Percentiles rank a stretch among this genome's conserved stretches.
These are phyloP conservation scores for Tenthredo livida DNA, from an alignment of 2,888 invertebrate species.

Conservation along the genomic window DNA sequence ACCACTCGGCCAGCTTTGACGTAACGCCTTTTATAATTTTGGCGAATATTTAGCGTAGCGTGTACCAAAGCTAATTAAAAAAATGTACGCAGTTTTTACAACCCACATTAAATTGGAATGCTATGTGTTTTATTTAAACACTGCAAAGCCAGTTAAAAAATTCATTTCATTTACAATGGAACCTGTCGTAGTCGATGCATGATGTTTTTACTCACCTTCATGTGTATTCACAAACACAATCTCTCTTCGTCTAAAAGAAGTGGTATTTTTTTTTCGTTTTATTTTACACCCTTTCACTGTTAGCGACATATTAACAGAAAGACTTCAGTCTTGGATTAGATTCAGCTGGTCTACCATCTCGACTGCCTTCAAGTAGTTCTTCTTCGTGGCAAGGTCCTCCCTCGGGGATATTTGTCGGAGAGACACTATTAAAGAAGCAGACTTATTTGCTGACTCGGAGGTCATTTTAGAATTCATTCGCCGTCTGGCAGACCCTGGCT, in stretches of 20 bases:
- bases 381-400: conserved; percentile 22
- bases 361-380: conserved; percentile 8
- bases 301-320: background rate
- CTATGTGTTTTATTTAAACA: background rate
- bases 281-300: background rate
- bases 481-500: background rate
- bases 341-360: background rate
- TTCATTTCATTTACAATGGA: background rate
- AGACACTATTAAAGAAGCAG: conserved; percentile 47
- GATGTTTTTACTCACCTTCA: background rate
- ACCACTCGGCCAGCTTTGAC: background rate
- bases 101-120: background rate
- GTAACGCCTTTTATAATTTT: background rate
- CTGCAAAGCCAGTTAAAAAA: background rate
- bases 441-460: conserved; percentile 48
- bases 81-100: background rate
- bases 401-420: conserved; percentile 44
- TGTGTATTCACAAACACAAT: background rate
- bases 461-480: conserved; percentile 48
- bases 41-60: background rate
- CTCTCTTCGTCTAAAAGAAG: background rate
- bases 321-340: background rate
- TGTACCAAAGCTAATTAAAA: background rate
- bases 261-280: background rate
- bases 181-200: background rate